Evolutionary conservation across 2,888 invertebrate genomes (phyloP).

Genomic region (Caenorhabditis zanzibari): DNA sequence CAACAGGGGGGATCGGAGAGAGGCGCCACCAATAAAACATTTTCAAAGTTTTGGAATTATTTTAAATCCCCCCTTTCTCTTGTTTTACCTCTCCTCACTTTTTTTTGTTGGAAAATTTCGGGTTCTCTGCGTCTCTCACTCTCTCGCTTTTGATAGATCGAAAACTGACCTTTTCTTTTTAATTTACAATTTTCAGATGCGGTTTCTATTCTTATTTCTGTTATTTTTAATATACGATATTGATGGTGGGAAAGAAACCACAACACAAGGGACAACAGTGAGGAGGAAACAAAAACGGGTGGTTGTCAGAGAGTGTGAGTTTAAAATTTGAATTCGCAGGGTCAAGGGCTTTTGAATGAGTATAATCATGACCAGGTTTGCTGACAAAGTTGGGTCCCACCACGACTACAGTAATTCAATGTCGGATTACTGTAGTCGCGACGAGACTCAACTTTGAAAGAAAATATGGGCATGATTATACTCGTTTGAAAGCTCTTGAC

Average conservation of each 20-base stretch:
- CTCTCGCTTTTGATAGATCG: conserved; percentile 4
- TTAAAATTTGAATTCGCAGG: not conserved
- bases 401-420: not conserved
- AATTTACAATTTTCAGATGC: not conserved
- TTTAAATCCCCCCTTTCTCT: conserved; percentile 38
- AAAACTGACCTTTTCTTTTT: not conserved
- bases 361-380: not conserved
- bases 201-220: conserved; percentile 51
- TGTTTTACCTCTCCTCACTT: conserved; percentile 18
- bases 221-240: conserved; percentile 1
- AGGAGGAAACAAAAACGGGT: conserved; percentile 12
- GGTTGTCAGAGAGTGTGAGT: conserved; percentile 59
- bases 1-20: conserved; percentile 22
- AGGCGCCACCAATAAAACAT: conserved; percentile 55
- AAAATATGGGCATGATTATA: not conserved
- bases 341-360: conserved; percentile 2
- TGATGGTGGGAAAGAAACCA: not conserved
- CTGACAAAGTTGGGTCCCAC: not conserved
- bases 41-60: conserved; percentile 3
- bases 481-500: too few relatives aligned
- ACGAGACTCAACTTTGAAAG: too few relatives aligned
- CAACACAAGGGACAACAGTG: conserved; percentile 9
- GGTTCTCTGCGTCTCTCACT: conserved; percentile 8
- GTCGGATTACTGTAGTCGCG: too few relatives aligned
- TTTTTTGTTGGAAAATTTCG: too few relatives aligned